A percentile compares a stretch with the other conserved stretches of the same genome.
phyloP scores from a whole-genome alignment of 2,797 vertebrate species.

The Pangasius krempfi region DNA sequence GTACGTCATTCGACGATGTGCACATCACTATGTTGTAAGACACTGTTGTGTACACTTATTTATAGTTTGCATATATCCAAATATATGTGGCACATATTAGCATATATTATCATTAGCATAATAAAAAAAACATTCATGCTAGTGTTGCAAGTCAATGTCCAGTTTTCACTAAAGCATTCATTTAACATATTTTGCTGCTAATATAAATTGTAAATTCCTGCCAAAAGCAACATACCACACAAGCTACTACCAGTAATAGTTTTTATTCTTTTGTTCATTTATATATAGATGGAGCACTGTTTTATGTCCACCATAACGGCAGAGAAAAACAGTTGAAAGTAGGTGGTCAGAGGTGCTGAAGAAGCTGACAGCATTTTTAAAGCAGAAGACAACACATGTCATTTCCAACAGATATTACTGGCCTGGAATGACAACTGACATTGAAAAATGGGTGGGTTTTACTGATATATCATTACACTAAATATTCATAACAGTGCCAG shows the following conservation, averaged over 20 bases:
- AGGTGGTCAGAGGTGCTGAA: conserved; percentile 24
- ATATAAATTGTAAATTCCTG: conserved; percentile 12
- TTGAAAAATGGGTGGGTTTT: neutral
- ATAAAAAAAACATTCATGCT: neutral
- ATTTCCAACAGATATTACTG: conserved; percentile 21
- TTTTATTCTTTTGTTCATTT: neutral
- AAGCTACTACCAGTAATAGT: neutral
- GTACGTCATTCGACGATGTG: neutral
- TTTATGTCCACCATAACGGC: neutral
- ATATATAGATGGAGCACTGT: neutral
- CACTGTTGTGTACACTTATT: neutral
- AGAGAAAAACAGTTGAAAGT: neutral
- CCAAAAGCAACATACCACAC: neutral
- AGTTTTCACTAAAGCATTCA: neutral
- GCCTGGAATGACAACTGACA: conserved; percentile 19
- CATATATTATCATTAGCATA: no score
- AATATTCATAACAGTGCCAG: neutral
- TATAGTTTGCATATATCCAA: neutral
- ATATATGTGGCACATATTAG: neutral
- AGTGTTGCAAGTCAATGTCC: neutral
- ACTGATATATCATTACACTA: neutral
- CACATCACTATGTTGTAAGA: conserved; percentile 8
- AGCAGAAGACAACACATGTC: neutral
- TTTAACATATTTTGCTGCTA: neutral
- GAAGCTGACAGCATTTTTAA: conserved; percentile 15